A percentile compares a stretch with the other conserved stretches of the same genome.
phyloP scores from a whole-genome alignment of 2,888 invertebrate species.

The Suillia variegata region DNA sequence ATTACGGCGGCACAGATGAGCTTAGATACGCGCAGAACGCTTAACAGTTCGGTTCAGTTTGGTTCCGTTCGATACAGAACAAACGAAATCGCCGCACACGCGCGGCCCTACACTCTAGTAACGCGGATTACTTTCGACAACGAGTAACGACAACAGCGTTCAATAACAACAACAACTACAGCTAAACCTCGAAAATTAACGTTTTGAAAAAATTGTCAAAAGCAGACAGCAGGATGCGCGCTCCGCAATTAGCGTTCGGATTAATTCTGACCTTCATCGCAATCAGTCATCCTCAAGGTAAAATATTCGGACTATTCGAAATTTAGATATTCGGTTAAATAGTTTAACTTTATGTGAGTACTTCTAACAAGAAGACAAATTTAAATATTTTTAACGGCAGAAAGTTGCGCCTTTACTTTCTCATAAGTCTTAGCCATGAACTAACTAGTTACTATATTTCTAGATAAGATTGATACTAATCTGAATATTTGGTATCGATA shows the following conservation, averaged over 20 bases:
- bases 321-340: too few species aligned
- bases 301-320: conserved; percentile 37
- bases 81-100: conserved; percentile 21
- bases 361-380: too few species aligned
- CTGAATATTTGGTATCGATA: too few species aligned
- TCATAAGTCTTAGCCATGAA: too few species aligned
- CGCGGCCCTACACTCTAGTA: conserved; percentile 1
- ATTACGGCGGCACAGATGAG: conserved; percentile 38
- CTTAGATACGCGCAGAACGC: conserved; percentile 43
- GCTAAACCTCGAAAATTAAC: background rate
- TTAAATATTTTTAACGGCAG: too few species aligned
- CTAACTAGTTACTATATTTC: too few species aligned
- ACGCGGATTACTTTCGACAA: background rate
- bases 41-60: conserved; percentile 17
- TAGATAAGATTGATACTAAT: too few species aligned
- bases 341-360: too few species aligned
- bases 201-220: background rate
- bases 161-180: conserved; percentile 4
- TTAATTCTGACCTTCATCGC: conserved; percentile 48
- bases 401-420: too few species aligned
- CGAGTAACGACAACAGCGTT: background rate
- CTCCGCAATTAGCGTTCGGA: conserved; percentile 30
- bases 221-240: background rate
- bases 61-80: conserved; percentile 3
- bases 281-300: conserved; percentile 53